Conservation (phyloP, 2,797 vertebrate species). For the Cichlasoma orientale region DNA sequence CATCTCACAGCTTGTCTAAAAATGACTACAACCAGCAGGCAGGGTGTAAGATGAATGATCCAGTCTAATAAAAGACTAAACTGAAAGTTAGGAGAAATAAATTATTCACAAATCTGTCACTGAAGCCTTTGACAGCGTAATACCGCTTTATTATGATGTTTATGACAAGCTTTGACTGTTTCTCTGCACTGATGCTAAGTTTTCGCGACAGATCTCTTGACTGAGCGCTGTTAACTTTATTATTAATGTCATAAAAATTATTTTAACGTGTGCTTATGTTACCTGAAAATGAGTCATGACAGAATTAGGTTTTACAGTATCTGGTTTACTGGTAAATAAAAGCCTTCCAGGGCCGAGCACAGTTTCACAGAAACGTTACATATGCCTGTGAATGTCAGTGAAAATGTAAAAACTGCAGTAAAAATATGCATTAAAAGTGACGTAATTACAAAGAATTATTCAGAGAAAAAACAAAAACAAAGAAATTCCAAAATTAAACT, state of each 20-base stretch:
- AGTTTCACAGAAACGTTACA: neutral
- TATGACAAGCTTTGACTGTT: neutral
- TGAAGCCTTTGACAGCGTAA: slow-evolving; percentile 4
- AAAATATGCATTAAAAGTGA: neutral
- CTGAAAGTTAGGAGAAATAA: slow-evolving; percentile 27
- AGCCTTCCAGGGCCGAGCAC: neutral
- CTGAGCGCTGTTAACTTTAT: neutral
- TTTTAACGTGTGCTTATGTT: neutral
- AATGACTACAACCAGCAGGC: slow-evolving; percentile 22
- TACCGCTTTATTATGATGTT: neutral
- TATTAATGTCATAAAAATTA: neutral
- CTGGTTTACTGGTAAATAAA: neutral
- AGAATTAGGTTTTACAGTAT: neutral
- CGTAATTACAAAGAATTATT: neutral
- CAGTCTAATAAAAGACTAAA: slow-evolving; percentile 22
- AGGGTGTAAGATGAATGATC: slow-evolving; percentile 21
- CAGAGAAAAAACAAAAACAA: neutral
- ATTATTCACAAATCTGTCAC: slow-evolving; percentile 17
- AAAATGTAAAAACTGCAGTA: neutral
- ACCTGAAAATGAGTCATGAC: slow-evolving; percentile 3
- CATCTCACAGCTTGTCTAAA: slow-evolving; percentile 35
- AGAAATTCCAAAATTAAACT: neutral
- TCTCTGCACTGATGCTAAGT: neutral
- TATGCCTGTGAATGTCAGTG: neutral
- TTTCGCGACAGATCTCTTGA: neutral